Base-by-base conservation (phyloP, 53 echinoderm and acorn worm genomes). In the Patiria pectinifera region DNA sequence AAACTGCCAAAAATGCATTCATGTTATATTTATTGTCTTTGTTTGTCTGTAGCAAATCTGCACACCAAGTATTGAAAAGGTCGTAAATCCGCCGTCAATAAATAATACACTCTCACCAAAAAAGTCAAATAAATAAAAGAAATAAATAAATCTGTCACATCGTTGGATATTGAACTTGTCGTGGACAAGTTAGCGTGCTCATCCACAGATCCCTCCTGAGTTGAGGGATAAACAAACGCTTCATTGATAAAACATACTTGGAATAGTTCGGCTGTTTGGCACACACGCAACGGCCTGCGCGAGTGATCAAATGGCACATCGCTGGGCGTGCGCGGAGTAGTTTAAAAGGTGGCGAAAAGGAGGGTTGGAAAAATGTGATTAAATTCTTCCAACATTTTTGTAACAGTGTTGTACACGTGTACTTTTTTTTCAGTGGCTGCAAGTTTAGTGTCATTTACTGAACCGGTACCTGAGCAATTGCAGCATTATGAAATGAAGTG, bases 201-300 rank as follows among this genome's bases (percentile, higher is more conserved):
- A 46, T 79, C 79, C 12, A 18, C 46, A 4, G 47, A 46, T 45
- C 22, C 59, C 13, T 58, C 25, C 18, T 45, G 53, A n/a, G 69
- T 66, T 45, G 14, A 84, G 84, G 66, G 69, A 66, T 66, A 66
- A 84, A 84, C 63, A 63, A 66, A 84, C 23, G 15, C 21, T 43
- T 45, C 69, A 35, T 84, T 84, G 44, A 84, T 66, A 47, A 47
- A 66, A 66, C 66, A 84, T 84, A 44, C 66, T 63, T 84, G 63
- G 84, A 84, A 84, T 84, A 66, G 19, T 69, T 84, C 14, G 44
- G 43, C 84, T 24, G 58, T 82, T 59, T 53, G 82, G 25, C 24
- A 45, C 13, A 44, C 63, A 62, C 45, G 63, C 84, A 66, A 62
- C 2, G 69, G 13, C 53, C 58, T 59, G 82, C 6, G 45, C 59